Percentiles rank a stretch among this genome's conserved stretches.
Evolutionary conservation across 1,140 invertebrate species (phyloP).

Genomic region (Listronotus oregonensis): DNA sequence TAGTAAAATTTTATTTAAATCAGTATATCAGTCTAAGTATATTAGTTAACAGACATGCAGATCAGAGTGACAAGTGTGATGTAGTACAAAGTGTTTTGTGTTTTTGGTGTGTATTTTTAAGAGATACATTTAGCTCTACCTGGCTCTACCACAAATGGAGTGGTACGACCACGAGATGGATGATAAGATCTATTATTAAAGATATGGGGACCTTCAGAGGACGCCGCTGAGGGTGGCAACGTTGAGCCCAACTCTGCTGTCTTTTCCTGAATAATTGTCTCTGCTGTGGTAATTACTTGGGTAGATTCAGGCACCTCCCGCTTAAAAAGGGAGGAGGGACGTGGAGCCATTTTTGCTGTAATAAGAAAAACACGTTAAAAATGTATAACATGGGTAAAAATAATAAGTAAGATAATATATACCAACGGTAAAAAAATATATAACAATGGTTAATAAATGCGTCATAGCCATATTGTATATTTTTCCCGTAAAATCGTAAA

Average conservation of each 20-base stretch:
- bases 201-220: conserved; percentile 39
- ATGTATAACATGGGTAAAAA: background rate
- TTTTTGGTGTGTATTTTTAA: conserved; percentile 1
- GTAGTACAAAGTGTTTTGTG: background rate
- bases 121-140: conserved; percentile 32
- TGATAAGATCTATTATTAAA: conserved; percentile 44
- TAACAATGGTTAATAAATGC: too few relatives aligned
- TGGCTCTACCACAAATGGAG: conserved; percentile 37
- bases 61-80: background rate
- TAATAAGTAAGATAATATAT: too few relatives aligned
- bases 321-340: conserved; percentile 16
- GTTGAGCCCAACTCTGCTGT: background rate
- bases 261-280: background rate
- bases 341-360: conserved; percentile 28
- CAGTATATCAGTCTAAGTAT: too few relatives aligned
- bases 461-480: too few relatives aligned
- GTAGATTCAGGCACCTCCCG: conserved; percentile 4
- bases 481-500: too few relatives aligned
- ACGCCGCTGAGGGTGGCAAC: conserved; percentile 1
- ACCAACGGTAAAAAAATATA: too few relatives aligned
- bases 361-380: background rate
- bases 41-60: too few relatives aligned
- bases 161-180: conserved; percentile 41
- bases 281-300: background rate
- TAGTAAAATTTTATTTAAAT: too few relatives aligned